Evolutionary conservation across 1,140 invertebrate species (phyloP), one percentile per base, ranked within the genome.

Genomic region (Lerema accius): DNA sequence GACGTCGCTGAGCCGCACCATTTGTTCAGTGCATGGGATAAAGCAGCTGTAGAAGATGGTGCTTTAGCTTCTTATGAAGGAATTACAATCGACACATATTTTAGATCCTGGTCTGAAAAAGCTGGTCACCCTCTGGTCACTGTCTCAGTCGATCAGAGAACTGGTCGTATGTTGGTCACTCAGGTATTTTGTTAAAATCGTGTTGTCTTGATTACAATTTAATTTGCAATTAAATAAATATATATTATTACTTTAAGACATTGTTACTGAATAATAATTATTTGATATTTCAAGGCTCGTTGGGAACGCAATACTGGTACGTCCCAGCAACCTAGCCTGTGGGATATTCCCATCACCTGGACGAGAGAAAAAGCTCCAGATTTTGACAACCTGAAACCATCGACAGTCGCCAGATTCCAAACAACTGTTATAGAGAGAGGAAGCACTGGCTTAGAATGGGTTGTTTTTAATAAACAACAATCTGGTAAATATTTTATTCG

Each of bases 51-150:
- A 1, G 87, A 86, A 61, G 83, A 85, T 11, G 55, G 65, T 42
- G 76, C 90, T 1, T 48, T 86, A 9, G 26, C 73, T 2, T 64
- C 63, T 4, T 85, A 87, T 39, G 50, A 42, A 11, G 73, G 63
- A 7, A 78, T 90, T 0, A 86, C 82, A 3, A 75, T 93, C 6
- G 84, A 85, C 16, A 69, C 89, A 0, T 91, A 94, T 53, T 94
- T 95, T 89, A 92, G 93, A 55, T 93, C 94, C 0, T 96, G 95
- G 95, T 93, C 93, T 0, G 80, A 94, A 19, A 94, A 95, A 74
- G 94, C 92, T 67, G 93, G 93, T 32, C 95, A 94, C 82, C 95
- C 95, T 0, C 69, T 95, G 1, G 71, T 96, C 9, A 94, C 83
- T 4, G 92, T 95, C 0, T 71, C 28, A 0, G 82, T 92, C 59